phyloP scores from a whole-genome alignment of 2,113 vertebrate species.

The Mus spicilegus region DNA sequence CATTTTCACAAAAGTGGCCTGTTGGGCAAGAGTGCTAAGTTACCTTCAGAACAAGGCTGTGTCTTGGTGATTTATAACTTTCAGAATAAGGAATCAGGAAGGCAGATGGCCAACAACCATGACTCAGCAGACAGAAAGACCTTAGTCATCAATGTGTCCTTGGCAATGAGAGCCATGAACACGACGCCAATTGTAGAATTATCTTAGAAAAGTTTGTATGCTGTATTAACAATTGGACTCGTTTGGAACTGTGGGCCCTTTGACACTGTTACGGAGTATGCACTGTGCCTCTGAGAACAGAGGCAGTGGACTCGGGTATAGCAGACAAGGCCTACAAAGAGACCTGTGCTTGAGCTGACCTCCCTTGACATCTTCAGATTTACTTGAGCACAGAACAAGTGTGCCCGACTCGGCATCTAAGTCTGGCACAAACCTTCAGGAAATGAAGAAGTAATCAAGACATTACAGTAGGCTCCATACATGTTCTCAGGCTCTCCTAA shows the following conservation, averaged over 20 bases:
- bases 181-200: not conserved
- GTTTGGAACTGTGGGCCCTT: not conserved
- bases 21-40: not conserved
- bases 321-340: not conserved
- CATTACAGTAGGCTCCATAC: not conserved
- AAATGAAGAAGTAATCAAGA: not conserved
- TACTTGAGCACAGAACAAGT: not conserved
- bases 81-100: not conserved
- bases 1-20: constrained; percentile 11
- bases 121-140: not conserved
- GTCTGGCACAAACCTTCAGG: not conserved
- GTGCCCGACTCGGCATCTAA: not conserved
- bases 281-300: not conserved
- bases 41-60: not conserved
- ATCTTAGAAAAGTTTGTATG: not conserved
- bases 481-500: not conserved
- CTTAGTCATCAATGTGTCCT: not conserved
- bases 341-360: not conserved
- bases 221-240: not conserved
- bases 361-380: constrained; percentile 13
- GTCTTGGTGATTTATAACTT: not conserved
- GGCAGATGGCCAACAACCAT: not conserved
- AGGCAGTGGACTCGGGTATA: not conserved
- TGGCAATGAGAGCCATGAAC: not conserved
- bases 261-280: not conserved